These are phyloP conservation scores for Pogona vitticeps DNA, from an alignment of 2,113 vertebrate genomes.

Conservation along the genomic window DNA sequence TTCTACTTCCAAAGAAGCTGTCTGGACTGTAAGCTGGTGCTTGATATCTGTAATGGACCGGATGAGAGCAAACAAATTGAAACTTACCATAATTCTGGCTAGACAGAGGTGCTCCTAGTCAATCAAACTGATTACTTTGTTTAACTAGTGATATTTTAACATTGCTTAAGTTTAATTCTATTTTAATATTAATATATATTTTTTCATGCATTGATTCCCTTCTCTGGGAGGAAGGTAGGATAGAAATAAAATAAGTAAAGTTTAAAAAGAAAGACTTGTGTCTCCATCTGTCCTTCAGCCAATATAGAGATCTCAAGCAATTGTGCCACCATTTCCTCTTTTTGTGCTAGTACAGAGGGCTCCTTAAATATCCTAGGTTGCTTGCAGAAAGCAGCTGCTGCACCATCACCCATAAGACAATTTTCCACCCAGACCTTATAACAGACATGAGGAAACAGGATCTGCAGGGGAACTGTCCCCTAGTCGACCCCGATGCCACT, in stretches of 20 bases:
- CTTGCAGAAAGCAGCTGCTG: neutral
- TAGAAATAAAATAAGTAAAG: neutral
- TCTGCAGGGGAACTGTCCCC: conserved; percentile 19
- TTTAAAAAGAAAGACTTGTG: too few species aligned
- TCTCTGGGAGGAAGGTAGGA: neutral
- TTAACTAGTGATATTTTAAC: too few species aligned
- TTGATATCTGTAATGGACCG: too few species aligned
- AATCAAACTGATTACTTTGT: too few species aligned
- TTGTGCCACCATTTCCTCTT: neutral
- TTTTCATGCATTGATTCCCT: neutral
- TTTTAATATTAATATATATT: too few species aligned
- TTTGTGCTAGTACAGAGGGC: neutral
- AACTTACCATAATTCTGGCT: too few species aligned
- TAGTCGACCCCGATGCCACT: neutral
- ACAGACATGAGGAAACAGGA: neutral
- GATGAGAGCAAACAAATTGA: too few species aligned
- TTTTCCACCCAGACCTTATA: conserved; percentile 1
- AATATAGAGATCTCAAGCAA: neutral
- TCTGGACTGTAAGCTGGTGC: too few species aligned
- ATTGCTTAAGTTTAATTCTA: too few species aligned
- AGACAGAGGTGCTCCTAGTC: too few species aligned
- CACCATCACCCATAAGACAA: neutral
- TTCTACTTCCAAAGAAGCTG: too few species aligned
- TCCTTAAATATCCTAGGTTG: neutral
- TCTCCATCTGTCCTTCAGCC: neutral